Evolutionary conservation across 2,797 vertebrate genomes (phyloP).

Genomic region (Eleutherodactylus coqui): DNA sequence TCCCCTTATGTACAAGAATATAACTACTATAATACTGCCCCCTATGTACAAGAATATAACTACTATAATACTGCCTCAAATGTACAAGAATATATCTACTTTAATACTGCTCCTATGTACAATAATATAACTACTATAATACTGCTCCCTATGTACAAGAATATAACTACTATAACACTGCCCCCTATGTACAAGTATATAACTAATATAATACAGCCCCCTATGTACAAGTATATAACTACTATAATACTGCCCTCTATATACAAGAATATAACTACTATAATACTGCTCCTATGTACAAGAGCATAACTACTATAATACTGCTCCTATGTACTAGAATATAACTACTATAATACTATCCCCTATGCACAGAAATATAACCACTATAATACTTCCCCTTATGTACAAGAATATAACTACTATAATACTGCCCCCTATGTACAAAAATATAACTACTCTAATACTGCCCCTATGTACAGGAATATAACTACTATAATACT

Average conservation of each 20-base stretch:
- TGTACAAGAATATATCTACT: constrained; percentile 3
- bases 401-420: no score
- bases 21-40: no score
- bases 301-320: not conserved
- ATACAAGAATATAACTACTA: not conserved
- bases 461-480: not conserved
- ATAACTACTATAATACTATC: no score
- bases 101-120: no score
- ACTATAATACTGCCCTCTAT: not conserved
- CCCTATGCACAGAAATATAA: no score
- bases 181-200: not conserved
- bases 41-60: not conserved
- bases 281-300: not conserved
- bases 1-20: not conserved
- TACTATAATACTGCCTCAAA: not conserved
- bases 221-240: not conserved
- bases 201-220: not conserved
- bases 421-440: not conserved
- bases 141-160: not conserved
- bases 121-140: not conserved
- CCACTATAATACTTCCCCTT: not conserved
- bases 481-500: not conserved
- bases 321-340: no score
- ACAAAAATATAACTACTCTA: constrained; percentile 7
- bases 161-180: not conserved